A percentile compares a stretch with the other conserved stretches of the same genome.
Conservation (phyloP, 1,140 invertebrate genomes). For the Dryas iulia region DNA sequence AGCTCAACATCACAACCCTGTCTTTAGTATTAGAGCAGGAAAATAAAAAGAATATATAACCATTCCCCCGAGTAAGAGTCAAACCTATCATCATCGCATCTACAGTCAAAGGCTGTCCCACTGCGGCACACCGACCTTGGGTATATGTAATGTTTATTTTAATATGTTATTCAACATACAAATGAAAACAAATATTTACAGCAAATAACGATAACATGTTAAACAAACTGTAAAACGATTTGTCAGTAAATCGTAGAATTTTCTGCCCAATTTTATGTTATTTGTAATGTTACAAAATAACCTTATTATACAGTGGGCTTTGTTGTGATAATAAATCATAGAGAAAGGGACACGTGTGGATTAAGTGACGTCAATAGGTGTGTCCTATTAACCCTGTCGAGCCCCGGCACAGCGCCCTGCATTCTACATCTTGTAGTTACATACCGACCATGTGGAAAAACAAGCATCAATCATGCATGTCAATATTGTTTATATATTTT, state of each 20-base stretch:
- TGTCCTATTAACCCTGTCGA: constrained; percentile 35
- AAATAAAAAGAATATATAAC: too few relatives aligned
- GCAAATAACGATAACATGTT: background rate
- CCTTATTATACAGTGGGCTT: background rate
- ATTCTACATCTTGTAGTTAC: constrained; percentile 25
- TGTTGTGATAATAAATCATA: constrained; percentile 10
- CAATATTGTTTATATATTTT: too few relatives aligned
- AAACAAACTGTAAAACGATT: background rate
- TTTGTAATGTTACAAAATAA: background rate
- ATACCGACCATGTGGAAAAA: constrained; percentile 27
- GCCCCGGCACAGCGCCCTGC: constrained; percentile 13
- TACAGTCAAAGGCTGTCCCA: too few relatives aligned
- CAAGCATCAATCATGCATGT: constrained; percentile 8
- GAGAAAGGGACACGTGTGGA: constrained; percentile 21
- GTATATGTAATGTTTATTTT: too few relatives aligned
- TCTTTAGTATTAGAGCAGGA: too few relatives aligned
- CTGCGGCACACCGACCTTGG: too few relatives aligned
- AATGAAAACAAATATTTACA: background rate
- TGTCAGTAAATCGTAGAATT: background rate
- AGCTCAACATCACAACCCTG: too few relatives aligned
- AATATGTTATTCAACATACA: too few relatives aligned
- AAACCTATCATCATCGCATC: too few relatives aligned
- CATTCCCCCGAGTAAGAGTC: too few relatives aligned
- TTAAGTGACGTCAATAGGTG: constrained; percentile 32
- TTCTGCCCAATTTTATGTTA: background rate